These are phyloP conservation scores for Danionella dracula DNA, from an alignment of 2,797 vertebrate species.

Conservation along the genomic window DNA sequence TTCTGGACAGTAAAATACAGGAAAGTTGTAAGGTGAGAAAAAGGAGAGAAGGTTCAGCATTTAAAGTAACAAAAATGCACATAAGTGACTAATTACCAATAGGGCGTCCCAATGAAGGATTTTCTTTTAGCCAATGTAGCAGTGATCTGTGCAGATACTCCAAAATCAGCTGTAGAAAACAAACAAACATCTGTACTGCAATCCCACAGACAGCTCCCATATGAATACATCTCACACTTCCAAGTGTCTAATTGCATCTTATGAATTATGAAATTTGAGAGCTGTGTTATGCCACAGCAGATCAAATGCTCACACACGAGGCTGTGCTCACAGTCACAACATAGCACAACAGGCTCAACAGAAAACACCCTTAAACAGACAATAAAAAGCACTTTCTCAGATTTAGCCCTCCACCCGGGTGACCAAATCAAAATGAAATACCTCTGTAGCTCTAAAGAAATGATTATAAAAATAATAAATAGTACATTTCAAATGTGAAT, in stretches of 20 bases:
- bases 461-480: too few species aligned
- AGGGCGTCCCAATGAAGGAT: constrained; percentile 83
- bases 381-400: neutral
- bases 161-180: constrained; percentile 75
- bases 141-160: constrained; percentile 83
- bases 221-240: neutral
- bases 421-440: too few species aligned
- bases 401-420: too few species aligned
- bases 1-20: too few species aligned
- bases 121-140: constrained; percentile 83
- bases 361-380: neutral
- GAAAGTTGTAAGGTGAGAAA: too few species aligned
- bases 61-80: too few species aligned
- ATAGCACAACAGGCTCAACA: neutral
- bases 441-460: too few species aligned
- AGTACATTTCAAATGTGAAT: too few species aligned
- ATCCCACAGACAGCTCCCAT: neutral
- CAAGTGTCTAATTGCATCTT: neutral
- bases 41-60: too few species aligned
- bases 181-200: neutral
- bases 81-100: constrained; percentile 69
- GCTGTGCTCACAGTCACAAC: neutral
- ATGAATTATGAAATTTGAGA: constrained; percentile 9
- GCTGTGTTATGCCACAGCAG: neutral
- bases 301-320: constrained; percentile 4